Percentiles rank a stretch among this genome's conserved stretches.
These are phyloP conservation scores for Piezodorus guildinii DNA, from an alignment of 1,140 invertebrate species.

Conservation along the genomic window DNA sequence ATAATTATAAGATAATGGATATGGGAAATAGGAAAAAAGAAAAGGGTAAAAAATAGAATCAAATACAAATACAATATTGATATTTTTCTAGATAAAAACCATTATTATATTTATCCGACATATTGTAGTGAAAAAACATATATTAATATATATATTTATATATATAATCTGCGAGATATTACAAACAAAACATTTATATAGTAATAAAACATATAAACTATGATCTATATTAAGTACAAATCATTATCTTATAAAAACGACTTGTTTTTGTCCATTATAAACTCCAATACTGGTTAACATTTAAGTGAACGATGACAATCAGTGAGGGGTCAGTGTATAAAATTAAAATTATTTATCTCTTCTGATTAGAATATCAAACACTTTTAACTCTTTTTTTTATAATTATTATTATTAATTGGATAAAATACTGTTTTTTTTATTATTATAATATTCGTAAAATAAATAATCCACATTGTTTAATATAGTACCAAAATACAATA, in stretches of 20 bases:
- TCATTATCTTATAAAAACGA: slow-evolving; percentile 24
- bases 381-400: slow-evolving; percentile 16
- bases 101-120: slow-evolving; percentile 28
- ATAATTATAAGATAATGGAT: no score
- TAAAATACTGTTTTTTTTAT: slow-evolving; percentile 25
- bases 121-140: slow-evolving; percentile 29
- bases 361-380: slow-evolving; percentile 26
- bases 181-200: slow-evolving; percentile 29
- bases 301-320: slow-evolving; percentile 22
- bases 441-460: slow-evolving; percentile 25
- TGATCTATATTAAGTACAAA: slow-evolving; percentile 28
- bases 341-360: slow-evolving; percentile 23
- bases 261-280: slow-evolving; percentile 21
- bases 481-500: slow-evolving; percentile 29
- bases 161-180: slow-evolving; percentile 26
- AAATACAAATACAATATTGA: slow-evolving; percentile 27
- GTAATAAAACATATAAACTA: slow-evolving; percentile 28
- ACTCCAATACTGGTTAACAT: slow-evolving; percentile 26
- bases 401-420: slow-evolving; percentile 20
- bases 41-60: neutral
- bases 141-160: slow-evolving; percentile 29
- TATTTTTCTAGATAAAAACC: slow-evolving; percentile 30
- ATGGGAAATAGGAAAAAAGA: no score
- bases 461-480: slow-evolving; percentile 26
- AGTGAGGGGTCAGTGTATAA: slow-evolving; percentile 22